Percentiles rank a stretch among this genome's conserved stretches.
Conservation (phyloP, 2,113 vertebrate genomes). For the Phaethon lepturus region DNA sequence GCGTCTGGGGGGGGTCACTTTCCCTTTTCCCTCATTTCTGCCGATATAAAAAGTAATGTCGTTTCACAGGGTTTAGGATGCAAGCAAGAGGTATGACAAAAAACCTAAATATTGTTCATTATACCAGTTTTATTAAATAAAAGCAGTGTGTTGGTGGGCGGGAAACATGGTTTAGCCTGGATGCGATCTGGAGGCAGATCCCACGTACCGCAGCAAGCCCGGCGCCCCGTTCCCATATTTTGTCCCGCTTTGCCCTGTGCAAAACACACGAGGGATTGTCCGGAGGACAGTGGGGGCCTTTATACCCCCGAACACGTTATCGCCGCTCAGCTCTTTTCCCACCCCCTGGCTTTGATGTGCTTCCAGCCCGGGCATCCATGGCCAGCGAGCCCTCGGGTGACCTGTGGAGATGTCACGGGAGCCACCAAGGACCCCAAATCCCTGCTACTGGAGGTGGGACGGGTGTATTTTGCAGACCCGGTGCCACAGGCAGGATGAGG, state of each 20-base stretch:
- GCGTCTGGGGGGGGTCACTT: neutral
- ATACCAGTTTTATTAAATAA: neutral
- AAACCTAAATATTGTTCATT: neutral
- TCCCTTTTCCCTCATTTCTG: neutral
- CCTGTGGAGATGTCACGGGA: accelerated
- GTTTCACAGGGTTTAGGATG: neutral
- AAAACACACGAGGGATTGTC: neutral
- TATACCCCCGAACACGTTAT: neutral
- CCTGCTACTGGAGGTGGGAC: neutral
- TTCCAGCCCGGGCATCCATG: neutral
- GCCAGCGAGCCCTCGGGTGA: neutral
- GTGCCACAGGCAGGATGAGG: accelerated
- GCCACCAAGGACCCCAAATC: neutral
- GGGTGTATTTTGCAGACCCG: neutral
- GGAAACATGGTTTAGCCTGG: neutral
- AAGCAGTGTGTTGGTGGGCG: accelerated
- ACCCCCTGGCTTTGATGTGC: neutral
- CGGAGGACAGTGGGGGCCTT: neutral
- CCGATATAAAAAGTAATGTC: neutral
- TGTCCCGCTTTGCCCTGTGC: neutral
- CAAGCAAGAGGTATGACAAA: neutral
- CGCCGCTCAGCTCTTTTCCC: neutral
- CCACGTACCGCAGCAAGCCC: accelerated
- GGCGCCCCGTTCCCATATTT: accelerated
- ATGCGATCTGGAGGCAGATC: neutral